Evolutionary conservation across 2,888 invertebrate species (phyloP).

Genomic region (Aleiodes leptofemur): DNA sequence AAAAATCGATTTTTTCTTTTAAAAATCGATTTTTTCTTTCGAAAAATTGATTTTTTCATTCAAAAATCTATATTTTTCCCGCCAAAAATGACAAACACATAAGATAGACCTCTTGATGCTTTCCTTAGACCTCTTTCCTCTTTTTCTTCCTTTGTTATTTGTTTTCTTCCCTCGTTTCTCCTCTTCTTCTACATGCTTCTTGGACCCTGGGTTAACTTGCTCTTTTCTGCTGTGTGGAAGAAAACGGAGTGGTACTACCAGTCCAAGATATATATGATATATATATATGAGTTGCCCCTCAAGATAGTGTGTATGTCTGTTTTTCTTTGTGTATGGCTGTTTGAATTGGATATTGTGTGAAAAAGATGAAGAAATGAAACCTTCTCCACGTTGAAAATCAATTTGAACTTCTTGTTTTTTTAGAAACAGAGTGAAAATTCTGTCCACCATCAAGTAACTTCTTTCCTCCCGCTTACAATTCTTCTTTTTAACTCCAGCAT

Average conservation of each 20-base stretch:
- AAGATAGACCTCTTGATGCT: too few species aligned
- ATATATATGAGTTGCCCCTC: not conserved
- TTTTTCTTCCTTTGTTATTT: not conserved
- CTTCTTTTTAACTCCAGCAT: conserved; percentile 1
- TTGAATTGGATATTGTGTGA: not conserved
- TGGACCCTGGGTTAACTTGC: not conserved
- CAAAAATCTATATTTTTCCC: too few species aligned
- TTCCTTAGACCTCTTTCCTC: too few species aligned
- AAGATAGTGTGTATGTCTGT: not conserved
- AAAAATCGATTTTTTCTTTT: too few species aligned
- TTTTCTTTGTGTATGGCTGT: too few species aligned
- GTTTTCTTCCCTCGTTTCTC: not conserved
- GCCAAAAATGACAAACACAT: too few species aligned
- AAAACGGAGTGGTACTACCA: not conserved
- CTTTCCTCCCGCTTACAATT: conserved; percentile 3
- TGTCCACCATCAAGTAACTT: conserved; percentile 23
- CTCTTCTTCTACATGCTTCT: not conserved
- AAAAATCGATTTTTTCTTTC: too few species aligned
- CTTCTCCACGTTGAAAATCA: not conserved
- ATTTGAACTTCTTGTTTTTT: not conserved
- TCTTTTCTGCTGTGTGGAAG: not conserved
- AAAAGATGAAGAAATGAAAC: not conserved
- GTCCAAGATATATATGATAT: too few species aligned
- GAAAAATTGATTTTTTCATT: too few species aligned
- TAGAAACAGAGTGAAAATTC: not conserved